Conservation (phyloP, 2,797 vertebrate genomes). For the Pipistrellus nathusii region DNA sequence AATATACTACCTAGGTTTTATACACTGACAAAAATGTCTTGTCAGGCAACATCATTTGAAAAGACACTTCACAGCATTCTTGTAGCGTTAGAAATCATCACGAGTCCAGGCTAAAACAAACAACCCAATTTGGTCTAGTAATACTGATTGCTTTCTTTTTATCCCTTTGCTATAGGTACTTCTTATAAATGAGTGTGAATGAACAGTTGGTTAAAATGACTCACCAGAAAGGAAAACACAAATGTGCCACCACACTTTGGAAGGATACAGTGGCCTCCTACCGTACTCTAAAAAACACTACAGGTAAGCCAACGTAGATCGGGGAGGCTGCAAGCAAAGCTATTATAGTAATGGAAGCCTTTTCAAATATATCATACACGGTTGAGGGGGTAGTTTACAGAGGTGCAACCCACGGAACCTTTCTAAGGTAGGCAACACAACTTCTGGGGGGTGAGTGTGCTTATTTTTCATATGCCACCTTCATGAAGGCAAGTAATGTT, state of each 20-base stretch:
- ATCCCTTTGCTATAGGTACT: slow-evolving; percentile 85
- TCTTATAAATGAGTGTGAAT: slow-evolving; percentile 85
- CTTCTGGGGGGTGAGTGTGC: slow-evolving; percentile 85
- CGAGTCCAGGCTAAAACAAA: slow-evolving; percentile 85
- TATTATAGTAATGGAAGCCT: slow-evolving; percentile 90
- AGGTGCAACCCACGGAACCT: slow-evolving; percentile 89
- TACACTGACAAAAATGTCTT: slow-evolving; percentile 93
- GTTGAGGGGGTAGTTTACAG: slow-evolving; percentile 82
- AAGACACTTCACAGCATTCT: slow-evolving; percentile 91
- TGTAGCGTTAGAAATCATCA: slow-evolving; percentile 92
- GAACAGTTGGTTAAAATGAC: slow-evolving; percentile 80
- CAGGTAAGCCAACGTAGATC: slow-evolving; percentile 88
- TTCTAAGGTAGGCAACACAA: slow-evolving; percentile 89
- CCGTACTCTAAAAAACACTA: slow-evolving; percentile 86
- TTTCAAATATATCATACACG: slow-evolving; percentile 88
- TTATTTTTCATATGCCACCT: slow-evolving; percentile 88
- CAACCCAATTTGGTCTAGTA: slow-evolving; percentile 91
- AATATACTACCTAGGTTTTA: slow-evolving; percentile 93
- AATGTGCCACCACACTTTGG: slow-evolving; percentile 86
- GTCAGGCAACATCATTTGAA: slow-evolving; percentile 93
- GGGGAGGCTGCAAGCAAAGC: slow-evolving; percentile 89
- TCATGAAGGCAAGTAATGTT: slow-evolving; percentile 89
- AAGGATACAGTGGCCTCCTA: slow-evolving; percentile 87
- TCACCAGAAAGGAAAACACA: slow-evolving; percentile 88
- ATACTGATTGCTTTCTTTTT: slow-evolving; percentile 82